Conservation (phyloP, 2,888 invertebrate genomes). For the Philonicus albiceps region DNA sequence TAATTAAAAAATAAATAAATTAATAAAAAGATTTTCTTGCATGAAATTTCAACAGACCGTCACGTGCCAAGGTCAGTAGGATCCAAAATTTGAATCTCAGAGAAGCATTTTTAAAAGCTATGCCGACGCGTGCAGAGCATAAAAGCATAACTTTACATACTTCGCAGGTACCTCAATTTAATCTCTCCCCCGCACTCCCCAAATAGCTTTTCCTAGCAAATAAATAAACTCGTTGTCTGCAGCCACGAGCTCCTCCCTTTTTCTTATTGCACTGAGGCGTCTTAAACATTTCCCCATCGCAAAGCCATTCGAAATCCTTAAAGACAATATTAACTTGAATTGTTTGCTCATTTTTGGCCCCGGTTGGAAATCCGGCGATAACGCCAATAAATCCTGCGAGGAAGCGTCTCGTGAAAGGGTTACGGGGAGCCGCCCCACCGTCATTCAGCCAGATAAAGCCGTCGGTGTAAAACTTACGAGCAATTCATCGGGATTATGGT, state of each 20-base stretch:
- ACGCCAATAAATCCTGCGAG: not conserved
- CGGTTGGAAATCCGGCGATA: not conserved
- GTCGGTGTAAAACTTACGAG: not conserved
- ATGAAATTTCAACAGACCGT: not conserved
- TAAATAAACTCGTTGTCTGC: not conserved
- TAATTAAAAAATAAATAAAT: not conserved
- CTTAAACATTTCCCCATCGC: not conserved
- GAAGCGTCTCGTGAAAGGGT: not conserved
- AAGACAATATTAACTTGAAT: not conserved
- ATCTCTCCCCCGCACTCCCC: not conserved
- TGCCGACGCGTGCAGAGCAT: not conserved
- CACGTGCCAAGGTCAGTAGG: not conserved
- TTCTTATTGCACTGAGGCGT: not conserved
- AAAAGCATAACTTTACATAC: not conserved
- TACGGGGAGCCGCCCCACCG: not conserved
- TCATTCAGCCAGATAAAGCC: not conserved
- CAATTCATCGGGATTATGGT: not conserved
- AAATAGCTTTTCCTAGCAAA: not conserved
- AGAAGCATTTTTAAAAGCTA: not conserved
- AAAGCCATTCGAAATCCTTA: not conserved
- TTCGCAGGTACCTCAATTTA: not conserved
- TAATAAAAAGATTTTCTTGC: not conserved
- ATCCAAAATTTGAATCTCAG: not conserved
- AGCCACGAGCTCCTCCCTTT: not conserved
- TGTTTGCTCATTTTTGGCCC: not conserved